Evolutionary conservation across 2,113 vertebrate genomes (phyloP).

Genomic region (Guaruba guarouba): DNA sequence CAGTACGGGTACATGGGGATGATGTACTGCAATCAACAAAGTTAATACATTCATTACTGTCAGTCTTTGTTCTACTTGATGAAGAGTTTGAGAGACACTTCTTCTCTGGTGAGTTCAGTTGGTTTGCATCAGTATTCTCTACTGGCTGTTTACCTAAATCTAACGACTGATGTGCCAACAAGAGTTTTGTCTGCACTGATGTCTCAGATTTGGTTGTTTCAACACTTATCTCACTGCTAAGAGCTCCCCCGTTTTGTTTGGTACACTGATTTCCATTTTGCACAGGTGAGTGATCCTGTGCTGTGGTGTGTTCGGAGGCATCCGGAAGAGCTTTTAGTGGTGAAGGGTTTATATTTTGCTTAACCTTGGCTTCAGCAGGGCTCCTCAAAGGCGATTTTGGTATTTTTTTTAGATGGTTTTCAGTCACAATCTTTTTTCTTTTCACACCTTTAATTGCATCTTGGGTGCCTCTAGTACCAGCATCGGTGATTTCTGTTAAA

Average conservation of each 20-base stretch:
- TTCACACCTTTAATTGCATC: slow-evolving; percentile 93
- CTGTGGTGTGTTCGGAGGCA: slow-evolving; percentile 45
- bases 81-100: slow-evolving; percentile 47
- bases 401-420: slow-evolving; percentile 94
- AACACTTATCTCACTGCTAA: background rate
- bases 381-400: slow-evolving; percentile 95
- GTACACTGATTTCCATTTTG: slow-evolving; percentile 67
- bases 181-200: slow-evolving; percentile 63
- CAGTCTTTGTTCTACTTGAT: slow-evolving; percentile 68
- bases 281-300: slow-evolving; percentile 34
- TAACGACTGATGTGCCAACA: slow-evolving; percentile 54
- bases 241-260: slow-evolving; percentile 72
- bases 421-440: slow-evolving; percentile 93
- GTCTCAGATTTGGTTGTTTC: slow-evolving; percentile 66
- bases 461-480: slow-evolving; percentile 78
- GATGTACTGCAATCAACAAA: slow-evolving; percentile 60
- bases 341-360: slow-evolving; percentile 66
- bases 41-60: slow-evolving; percentile 71
- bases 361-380: slow-evolving; percentile 81
- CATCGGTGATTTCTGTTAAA: slow-evolving; percentile 80
- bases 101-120: slow-evolving; percentile 21
- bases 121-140: slow-evolving; percentile 42
- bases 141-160: slow-evolving; percentile 68
- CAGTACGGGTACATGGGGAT: slow-evolving; percentile 79
- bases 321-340: slow-evolving; percentile 59